Evolutionary conservation across 2,113 vertebrate genomes (phyloP).

Genomic region (Lamprologus sp.): DNA sequence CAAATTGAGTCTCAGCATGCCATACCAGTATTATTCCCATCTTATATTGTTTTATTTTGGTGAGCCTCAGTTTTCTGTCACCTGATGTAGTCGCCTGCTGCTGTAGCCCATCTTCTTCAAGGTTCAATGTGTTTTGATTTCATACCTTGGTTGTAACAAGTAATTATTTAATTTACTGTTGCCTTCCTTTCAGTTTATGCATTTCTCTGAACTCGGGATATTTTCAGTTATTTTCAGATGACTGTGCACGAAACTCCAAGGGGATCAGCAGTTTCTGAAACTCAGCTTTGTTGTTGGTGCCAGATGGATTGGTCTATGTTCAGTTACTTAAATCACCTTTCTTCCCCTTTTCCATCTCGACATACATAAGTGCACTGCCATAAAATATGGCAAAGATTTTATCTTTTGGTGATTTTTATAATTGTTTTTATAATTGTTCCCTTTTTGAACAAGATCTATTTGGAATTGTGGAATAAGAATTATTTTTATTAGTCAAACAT

Average conservation of each 20-base stretch:
- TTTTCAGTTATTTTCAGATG: neutral
- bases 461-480: accelerated
- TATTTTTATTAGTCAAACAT: neutral
- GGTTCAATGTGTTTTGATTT: neutral
- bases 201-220: neutral
- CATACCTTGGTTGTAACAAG: neutral
- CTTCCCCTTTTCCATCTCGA: neutral
- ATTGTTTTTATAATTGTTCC: neutral
- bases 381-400: neutral
- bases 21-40: neutral
- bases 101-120: neutral
- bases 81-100: neutral
- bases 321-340: neutral
- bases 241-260: neutral
- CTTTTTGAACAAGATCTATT: accelerated
- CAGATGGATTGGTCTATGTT: neutral
- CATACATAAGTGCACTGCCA: neutral
- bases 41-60: neutral
- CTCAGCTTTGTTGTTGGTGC: neutral
- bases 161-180: neutral
- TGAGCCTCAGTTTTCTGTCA: neutral
- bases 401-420: neutral
- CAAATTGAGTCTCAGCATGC: neutral
- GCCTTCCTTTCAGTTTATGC: neutral
- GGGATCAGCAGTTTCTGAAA: neutral